Percentiles rank a stretch among this genome's conserved stretches.
phyloP scores from a whole-genome alignment of 2,797 vertebrate species.

The Betta splendens region DNA sequence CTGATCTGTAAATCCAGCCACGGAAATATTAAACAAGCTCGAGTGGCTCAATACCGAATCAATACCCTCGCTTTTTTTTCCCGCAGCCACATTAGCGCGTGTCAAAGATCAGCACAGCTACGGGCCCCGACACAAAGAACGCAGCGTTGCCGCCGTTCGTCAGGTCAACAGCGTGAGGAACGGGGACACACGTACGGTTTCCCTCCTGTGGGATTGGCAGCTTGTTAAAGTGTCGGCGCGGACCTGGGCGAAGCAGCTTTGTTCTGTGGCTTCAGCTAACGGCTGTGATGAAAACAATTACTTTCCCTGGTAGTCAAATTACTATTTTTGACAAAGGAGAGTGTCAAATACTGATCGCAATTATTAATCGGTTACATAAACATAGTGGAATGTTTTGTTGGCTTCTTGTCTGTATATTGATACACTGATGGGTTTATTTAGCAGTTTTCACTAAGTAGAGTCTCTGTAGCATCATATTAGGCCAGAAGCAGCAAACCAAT shows the following conservation, averaged over 20 bases:
- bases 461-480: not conserved
- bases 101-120: constrained; percentile 45
- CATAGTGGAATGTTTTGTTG: no score
- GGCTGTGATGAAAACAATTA: not conserved
- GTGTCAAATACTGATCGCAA: not conserved
- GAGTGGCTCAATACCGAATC: constrained; percentile 66
- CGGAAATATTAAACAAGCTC: constrained; percentile 63
- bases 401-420: not conserved
- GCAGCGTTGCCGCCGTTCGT: constrained; percentile 3
- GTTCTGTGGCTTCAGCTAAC: not conserved
- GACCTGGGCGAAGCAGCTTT: not conserved
- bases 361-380: not conserved
- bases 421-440: not conserved
- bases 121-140: constrained; percentile 11
- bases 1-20: constrained; percentile 55
- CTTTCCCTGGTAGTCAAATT: not conserved
- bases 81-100: constrained; percentile 51
- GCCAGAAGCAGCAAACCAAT: not conserved
- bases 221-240: constrained; percentile 1
- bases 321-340: not conserved
- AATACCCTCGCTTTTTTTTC: constrained; percentile 51
- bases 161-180: not conserved
- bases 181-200: constrained; percentile 1
- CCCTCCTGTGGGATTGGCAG: not conserved
- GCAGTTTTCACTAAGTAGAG: not conserved